A percentile compares a stretch with the other conserved stretches of the same genome.
Evolutionary conservation across 2,113 vertebrate genomes (phyloP).

Genomic region (Scatophagus argus): DNA sequence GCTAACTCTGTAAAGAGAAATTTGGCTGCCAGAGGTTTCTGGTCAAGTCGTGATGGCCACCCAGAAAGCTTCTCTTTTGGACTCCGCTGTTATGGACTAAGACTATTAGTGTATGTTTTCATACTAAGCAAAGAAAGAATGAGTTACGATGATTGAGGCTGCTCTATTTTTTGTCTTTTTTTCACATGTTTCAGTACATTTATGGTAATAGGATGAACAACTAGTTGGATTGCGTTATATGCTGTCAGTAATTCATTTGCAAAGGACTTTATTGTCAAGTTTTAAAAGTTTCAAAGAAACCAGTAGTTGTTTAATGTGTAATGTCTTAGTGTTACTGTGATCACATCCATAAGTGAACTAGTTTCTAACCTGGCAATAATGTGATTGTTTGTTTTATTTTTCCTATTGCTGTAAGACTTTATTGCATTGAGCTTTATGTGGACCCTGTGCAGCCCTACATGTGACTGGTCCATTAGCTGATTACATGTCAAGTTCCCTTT

Average conservation of each 20-base stretch:
- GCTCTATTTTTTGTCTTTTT: neutral
- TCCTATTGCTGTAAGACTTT: neutral
- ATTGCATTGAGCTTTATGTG: constrained; percentile 9
- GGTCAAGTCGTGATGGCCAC: constrained; percentile 21
- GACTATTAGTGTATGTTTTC: constrained; percentile 32
- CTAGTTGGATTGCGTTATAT: neutral
- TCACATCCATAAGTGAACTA: neutral
- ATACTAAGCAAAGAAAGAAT: constrained; percentile 28
- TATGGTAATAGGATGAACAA: neutral
- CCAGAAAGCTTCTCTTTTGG: neutral
- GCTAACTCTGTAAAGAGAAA: constrained; percentile 21
- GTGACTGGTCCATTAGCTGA: constrained; percentile 74
- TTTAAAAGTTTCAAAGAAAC: neutral
- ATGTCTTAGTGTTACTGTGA: neutral
- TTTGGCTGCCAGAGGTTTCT: neutral
- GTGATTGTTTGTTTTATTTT: neutral
- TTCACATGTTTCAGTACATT: neutral
- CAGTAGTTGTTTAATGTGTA: too few species aligned
- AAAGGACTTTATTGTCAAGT: neutral
- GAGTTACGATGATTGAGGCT: neutral
- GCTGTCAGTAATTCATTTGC: neutral
- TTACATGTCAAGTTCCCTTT: constrained; percentile 66
- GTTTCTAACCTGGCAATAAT: neutral
- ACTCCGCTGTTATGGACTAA: constrained; percentile 14
- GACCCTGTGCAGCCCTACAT: constrained; percentile 1